Percentiles rank a stretch among this genome's conserved stretches.
Evolutionary conservation across 2,888 invertebrate species (phyloP).

Genomic region (Acanthosoma haemorrhoidale): DNA sequence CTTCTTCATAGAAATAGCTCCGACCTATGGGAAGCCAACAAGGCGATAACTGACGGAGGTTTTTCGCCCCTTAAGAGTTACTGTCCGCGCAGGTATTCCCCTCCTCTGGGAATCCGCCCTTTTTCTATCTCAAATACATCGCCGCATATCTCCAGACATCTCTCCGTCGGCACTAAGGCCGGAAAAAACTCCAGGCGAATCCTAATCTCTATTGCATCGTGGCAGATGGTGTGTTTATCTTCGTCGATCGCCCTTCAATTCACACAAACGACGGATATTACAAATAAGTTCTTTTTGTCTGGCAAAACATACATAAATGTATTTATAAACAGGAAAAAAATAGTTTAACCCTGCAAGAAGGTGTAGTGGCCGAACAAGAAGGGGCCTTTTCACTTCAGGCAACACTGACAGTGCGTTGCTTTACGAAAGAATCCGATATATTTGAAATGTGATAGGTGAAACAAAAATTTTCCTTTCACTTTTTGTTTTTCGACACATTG

Average conservation of each 20-base stretch:
- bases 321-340: too few relatives aligned
- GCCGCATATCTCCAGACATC: not conserved
- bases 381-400: too few relatives aligned
- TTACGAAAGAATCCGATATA: too few relatives aligned
- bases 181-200: not conserved
- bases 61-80: not conserved
- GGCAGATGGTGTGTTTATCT: not conserved
- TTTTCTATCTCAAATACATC: not conserved
- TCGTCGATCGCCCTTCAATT: not conserved
- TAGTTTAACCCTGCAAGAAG: too few relatives aligned
- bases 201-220: not conserved
- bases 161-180: not conserved
- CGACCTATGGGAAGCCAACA: not conserved
- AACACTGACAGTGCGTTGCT: too few relatives aligned
- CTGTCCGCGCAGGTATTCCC: not conserved
- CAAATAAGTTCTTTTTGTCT: too few relatives aligned
- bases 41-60: not conserved
- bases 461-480: too few relatives aligned
- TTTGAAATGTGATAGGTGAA: too few relatives aligned
- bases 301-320: too few relatives aligned
- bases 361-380: too few relatives aligned
- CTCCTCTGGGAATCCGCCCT: not conserved
- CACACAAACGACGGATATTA: too few relatives aligned
- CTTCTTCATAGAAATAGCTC: not conserved
- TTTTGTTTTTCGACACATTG: too few relatives aligned